phyloP scores from a whole-genome alignment of 2,888 invertebrate genomes.

The Patella depressa region DNA sequence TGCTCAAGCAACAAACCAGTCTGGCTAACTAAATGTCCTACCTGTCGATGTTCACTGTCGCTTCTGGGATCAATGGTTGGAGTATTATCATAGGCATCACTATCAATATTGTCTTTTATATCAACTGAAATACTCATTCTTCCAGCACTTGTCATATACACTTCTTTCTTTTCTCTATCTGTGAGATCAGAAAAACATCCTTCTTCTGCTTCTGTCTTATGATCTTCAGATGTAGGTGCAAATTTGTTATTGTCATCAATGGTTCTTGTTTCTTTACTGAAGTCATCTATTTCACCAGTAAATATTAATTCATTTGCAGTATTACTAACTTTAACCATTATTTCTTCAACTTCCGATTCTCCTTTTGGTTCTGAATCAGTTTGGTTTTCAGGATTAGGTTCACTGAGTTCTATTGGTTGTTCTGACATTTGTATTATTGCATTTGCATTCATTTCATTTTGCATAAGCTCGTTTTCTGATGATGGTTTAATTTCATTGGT shows the following conservation, averaged over 20 bases:
- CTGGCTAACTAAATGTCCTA: constrained; percentile 33
- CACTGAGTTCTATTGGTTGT: constrained; percentile 36
- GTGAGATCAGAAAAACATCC: too few relatives aligned
- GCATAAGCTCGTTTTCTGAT: too few relatives aligned
- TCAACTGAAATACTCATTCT: constrained; percentile 53
- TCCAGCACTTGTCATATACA: constrained; percentile 55
- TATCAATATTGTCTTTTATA: constrained; percentile 26
- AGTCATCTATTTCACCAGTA: too few relatives aligned
- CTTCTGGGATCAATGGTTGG: neutral
- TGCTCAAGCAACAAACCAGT: constrained; percentile 35
- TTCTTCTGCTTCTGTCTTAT: too few relatives aligned
- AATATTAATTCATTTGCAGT: neutral
- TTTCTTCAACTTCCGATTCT: neutral
- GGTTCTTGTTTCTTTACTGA: too few relatives aligned
- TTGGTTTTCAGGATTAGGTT: constrained; percentile 33
- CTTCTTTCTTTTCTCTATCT: constrained; percentile 41
- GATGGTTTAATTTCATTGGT: too few relatives aligned
- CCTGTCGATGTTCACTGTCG: constrained; percentile 19
- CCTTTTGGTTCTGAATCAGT: neutral
- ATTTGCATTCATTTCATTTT: too few relatives aligned
- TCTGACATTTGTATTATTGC: constrained; percentile 20
- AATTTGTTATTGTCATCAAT: too few relatives aligned
- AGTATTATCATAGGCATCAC: constrained; percentile 1
- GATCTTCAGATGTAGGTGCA: too few relatives aligned
- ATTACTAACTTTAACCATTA: constrained; percentile 14